These are phyloP conservation scores for Indicator indicator DNA, from an alignment of 2,113 vertebrate species.

Conservation along the genomic window DNA sequence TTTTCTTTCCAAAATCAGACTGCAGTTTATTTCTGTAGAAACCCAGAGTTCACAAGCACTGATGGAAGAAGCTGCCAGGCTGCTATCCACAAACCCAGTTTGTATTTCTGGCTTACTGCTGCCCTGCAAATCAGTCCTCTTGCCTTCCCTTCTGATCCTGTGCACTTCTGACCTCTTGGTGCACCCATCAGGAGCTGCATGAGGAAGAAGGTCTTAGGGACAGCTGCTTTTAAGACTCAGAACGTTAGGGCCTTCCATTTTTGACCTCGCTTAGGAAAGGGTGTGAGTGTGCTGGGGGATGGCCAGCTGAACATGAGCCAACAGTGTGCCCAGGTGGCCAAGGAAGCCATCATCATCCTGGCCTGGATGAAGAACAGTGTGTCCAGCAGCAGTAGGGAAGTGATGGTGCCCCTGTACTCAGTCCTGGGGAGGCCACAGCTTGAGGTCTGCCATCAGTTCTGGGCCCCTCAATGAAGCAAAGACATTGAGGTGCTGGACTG, in stretches of 20 bases:
- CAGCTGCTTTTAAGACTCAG: background rate
- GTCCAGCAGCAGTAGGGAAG: no score
- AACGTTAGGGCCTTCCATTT: background rate
- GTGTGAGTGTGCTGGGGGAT: no score
- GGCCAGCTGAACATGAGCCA: no score
- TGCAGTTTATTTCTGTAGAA: background rate
- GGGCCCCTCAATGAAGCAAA: no score
- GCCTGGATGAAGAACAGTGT: no score
- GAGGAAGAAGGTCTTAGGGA: background rate
- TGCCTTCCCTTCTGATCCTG: fast-evolving
- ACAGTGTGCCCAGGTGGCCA: no score
- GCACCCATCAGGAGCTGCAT: background rate
- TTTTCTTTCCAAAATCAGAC: background rate
- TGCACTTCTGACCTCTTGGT: background rate
- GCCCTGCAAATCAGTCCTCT: background rate
- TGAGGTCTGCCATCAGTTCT: no score
- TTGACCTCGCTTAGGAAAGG: background rate
- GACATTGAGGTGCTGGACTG: no score
- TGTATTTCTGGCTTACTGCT: background rate
- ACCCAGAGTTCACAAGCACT: background rate
- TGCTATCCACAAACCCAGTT: background rate
- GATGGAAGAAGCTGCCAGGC: background rate
- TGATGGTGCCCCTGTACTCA: no score
- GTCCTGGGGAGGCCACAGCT: no score
- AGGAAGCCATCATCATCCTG: no score